phyloP scores from a whole-genome alignment of 2,797 vertebrate species.

The Apodemus agrarius region DNA sequence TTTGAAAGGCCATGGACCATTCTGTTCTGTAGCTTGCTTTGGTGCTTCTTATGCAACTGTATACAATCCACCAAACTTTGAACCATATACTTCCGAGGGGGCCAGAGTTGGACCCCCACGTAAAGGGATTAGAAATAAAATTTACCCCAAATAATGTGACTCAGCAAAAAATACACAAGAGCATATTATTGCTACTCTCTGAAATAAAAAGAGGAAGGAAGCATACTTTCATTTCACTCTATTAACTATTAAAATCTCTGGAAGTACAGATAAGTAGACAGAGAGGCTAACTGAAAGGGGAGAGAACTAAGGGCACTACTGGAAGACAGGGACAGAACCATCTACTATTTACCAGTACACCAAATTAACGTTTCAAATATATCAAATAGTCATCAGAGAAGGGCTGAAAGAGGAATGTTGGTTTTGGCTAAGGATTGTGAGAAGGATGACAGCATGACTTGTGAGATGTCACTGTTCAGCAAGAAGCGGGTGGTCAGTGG shows the following conservation, averaged over 20 bases:
- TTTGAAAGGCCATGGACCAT: neutral
- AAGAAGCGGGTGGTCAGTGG: neutral
- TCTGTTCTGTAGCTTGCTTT: neutral
- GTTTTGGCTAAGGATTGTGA: neutral
- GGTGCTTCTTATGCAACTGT: neutral
- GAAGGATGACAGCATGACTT: rapidly evolving
- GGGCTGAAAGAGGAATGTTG: neutral
- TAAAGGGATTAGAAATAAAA: neutral
- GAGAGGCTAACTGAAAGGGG: neutral
- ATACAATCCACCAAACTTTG: neutral
- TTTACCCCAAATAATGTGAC: neutral
- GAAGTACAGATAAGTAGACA: neutral
- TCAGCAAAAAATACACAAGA: neutral
- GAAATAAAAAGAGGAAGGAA: neutral
- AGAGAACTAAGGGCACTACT: rapidly evolving
- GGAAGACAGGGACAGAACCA: neutral
- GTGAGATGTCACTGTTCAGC: rapidly evolving
- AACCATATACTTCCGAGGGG: neutral
- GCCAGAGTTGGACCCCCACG: neutral
- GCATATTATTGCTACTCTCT: neutral
- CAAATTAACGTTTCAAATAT: neutral
- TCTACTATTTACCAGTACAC: neutral
- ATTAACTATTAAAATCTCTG: neutral
- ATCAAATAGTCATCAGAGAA: neutral
- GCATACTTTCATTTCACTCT: neutral